Evolutionary conservation across 2,797 vertebrate species (phyloP), one percentile per base, ranked within the genome.

Genomic region (Lagodon rhomboides): DNA sequence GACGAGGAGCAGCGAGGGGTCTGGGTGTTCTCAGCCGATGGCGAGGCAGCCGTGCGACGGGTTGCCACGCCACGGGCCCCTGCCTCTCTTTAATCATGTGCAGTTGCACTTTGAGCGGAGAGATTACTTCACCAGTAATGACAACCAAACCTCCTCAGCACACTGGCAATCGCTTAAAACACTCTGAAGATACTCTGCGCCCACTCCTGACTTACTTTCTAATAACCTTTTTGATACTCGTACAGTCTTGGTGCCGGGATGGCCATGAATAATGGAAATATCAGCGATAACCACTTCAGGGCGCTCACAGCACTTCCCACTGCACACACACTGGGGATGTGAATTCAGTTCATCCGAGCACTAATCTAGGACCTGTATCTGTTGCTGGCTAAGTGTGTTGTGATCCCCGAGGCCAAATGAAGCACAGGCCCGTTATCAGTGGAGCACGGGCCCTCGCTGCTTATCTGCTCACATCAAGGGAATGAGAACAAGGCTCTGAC

Each of bases 61-160:
- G 85, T 66, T 77, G 71, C 85, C 82, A 86, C 78, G 69, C 87
- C 84, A 91, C 79, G 84, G 85, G 91, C 85, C 85, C 87, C 78
- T 56, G 87, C 87, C 87, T 84, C 87, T 84, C 90, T 95, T 93
- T 95, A 95, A 95, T 95, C 93, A 94, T 84, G 90, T 91, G 89
- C 94, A 94, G 91, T 94, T 91, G 92, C 85, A 87, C 90, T 91
- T 95, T 93, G 94, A 90, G 92, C 85, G 22, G 75, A 93, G 88
- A 93, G 91, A 95, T 95, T 94, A 94, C 93, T 93, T 94, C 90
- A 91, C 89, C 91, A 93, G 93, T 95, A 94, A 95, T 94, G 88
- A 91, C 91, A 92, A 94, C 93, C 94, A 94, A 95, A 93, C 88
- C 72, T 72, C 79, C 75, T 79, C 68, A 75, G 81, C 82, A 84